These are phyloP conservation scores for Pammene fasciana DNA, from an alignment of 2,888 invertebrate genomes.

Conservation along the genomic window DNA sequence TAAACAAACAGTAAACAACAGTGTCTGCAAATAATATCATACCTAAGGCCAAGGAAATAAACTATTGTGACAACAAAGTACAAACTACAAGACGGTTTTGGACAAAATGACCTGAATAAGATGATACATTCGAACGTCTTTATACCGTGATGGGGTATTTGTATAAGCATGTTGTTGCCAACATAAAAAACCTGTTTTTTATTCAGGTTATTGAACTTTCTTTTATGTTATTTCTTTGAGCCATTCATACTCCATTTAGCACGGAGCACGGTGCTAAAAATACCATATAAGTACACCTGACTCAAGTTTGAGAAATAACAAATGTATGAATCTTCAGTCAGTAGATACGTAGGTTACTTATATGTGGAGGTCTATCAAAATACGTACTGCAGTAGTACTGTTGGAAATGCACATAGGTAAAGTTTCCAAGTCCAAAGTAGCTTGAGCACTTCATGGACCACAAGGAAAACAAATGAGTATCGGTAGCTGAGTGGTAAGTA, in stretches of 20 bases:
- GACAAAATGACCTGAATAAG: slow-evolving; percentile 15
- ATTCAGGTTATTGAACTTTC: slow-evolving; percentile 38
- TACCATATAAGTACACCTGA: slow-evolving; percentile 1
- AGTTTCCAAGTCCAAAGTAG: too few species aligned
- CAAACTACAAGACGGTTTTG: slow-evolving; percentile 19
- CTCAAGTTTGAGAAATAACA: slow-evolving; percentile 1
- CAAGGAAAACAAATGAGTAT: too few species aligned
- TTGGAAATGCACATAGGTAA: too few species aligned
- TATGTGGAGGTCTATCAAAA: background rate
- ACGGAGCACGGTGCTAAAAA: slow-evolving; percentile 10
- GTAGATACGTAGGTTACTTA: background rate
- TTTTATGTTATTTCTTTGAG: slow-evolving; percentile 25
- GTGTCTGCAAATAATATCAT: background rate
- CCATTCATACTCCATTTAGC: slow-evolving; percentile 3
- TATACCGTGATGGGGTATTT: slow-evolving; percentile 35
- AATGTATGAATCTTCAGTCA: background rate
- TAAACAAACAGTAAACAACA: background rate
- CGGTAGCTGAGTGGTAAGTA: too few species aligned
- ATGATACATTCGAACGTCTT: slow-evolving; percentile 28
- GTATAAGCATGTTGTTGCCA: slow-evolving; percentile 35
- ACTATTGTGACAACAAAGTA: background rate
- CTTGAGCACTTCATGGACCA: too few species aligned
- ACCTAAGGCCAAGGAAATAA: background rate
- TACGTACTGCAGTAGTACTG: background rate
- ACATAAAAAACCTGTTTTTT: slow-evolving; percentile 30